Evolutionary conservation across 2,888 invertebrate species (phyloP).

Genomic region (Hylaea fasciaria): DNA sequence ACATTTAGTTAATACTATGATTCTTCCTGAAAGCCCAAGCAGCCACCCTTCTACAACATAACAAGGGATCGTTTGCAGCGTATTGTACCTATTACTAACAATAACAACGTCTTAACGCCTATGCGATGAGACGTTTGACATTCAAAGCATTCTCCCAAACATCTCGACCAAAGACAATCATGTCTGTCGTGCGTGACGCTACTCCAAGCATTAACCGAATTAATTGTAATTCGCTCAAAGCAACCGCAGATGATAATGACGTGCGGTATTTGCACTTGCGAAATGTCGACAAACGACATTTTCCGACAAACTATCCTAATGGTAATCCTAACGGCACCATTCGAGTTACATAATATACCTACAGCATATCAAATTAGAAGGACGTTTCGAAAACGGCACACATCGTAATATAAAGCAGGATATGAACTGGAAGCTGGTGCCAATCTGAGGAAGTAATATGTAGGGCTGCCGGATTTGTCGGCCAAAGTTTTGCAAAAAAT

Average conservation of each 20-base stretch:
- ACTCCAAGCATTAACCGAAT: slow-evolving; percentile 2
- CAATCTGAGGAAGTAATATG: slow-evolving; percentile 73
- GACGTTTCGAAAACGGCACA: slow-evolving; percentile 55
- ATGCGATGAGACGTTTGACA: too few relatives aligned
- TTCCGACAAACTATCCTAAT: slow-evolving; percentile 14
- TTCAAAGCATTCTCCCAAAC: background rate
- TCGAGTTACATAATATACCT: slow-evolving; percentile 31
- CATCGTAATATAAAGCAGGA: slow-evolving; percentile 63
- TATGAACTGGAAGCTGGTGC: slow-evolving; percentile 69
- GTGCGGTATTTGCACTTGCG: slow-evolving; percentile 14
- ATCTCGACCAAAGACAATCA: background rate
- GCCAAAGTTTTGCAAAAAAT: background rate
- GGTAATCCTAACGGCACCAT: slow-evolving; percentile 23
- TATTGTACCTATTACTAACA: too few relatives aligned
- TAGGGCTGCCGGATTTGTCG: slow-evolving; percentile 20
- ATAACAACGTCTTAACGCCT: too few relatives aligned
- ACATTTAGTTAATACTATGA: too few relatives aligned
- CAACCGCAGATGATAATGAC: slow-evolving; percentile 11
- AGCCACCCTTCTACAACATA: too few relatives aligned
- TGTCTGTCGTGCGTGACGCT: background rate
- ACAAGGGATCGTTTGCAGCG: too few relatives aligned
- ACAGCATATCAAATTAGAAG: too few relatives aligned
- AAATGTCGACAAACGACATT: slow-evolving; percentile 16
- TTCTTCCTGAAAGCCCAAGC: too few relatives aligned
- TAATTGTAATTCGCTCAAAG: slow-evolving; percentile 2